Conservation (phyloP, 2,797 vertebrate genomes). For the Odontamblyopus rebecca region DNA sequence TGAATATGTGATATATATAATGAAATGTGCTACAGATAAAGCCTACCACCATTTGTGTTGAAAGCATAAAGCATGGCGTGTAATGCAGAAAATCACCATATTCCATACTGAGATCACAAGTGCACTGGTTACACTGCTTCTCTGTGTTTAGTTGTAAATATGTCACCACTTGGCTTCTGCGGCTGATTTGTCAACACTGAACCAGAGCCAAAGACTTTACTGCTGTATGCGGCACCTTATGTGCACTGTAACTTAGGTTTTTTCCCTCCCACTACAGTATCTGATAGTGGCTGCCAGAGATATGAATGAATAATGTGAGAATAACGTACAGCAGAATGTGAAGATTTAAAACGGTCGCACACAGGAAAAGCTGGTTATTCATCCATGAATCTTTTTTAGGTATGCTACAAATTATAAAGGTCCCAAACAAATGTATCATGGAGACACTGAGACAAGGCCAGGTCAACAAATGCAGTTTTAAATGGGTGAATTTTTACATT, state of each 20-base stretch:
- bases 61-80: constrained; percentile 4
- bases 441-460: constrained; percentile 1
- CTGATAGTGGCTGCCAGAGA: constrained; percentile 23
- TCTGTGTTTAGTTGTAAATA: constrained; percentile 12
- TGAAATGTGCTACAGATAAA: constrained; percentile 20
- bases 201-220: constrained; percentile 7
- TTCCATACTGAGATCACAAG: constrained; percentile 2
- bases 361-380: constrained; percentile 33
- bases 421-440: not conserved
- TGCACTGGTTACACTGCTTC: constrained; percentile 1
- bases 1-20: constrained; percentile 20
- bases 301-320: constrained; percentile 20
- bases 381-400: constrained; percentile 27
- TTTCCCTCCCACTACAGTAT: constrained; percentile 14
- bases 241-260: constrained; percentile 9
- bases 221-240: constrained; percentile 13
- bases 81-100: constrained; percentile 15
- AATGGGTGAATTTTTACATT: not conserved
- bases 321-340: constrained; percentile 27
- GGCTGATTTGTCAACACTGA: constrained; percentile 11
- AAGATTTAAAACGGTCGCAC: constrained; percentile 16
- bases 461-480: not conserved
- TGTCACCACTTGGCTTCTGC: not conserved
- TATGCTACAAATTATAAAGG: not conserved
- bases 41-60: not conserved